Evolutionary conservation across 2,113 vertebrate genomes (phyloP), one percentile per base, ranked within the genome.

Genomic region (Candoia aspera): DNA sequence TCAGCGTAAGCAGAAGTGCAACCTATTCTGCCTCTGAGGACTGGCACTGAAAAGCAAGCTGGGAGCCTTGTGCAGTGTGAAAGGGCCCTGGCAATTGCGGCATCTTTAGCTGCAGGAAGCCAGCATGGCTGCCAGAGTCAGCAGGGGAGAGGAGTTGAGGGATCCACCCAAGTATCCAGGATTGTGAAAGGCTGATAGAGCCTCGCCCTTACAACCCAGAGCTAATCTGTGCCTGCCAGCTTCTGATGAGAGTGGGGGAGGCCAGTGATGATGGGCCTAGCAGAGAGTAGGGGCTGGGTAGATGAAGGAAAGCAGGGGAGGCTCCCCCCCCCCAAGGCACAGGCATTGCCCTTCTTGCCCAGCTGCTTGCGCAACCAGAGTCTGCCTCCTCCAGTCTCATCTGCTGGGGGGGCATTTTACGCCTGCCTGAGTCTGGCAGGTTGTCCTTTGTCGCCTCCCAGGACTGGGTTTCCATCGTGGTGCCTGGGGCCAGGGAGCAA

Each of bases 141-240:
- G 59, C 59, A 29, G 15, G 53, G 54, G 15, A 9, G 85, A 33
- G 6, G 0, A 0, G 13, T 0, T 4, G 2, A 0, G 62, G 84
- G 88, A 92, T 29, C 91, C 1, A 0, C 62, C 0, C 29, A 8
- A 3, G 62, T n/a, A 91, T 1, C 0, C 11, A 11, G 79, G 54
- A 42, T 3, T 26, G 90, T 93, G 91, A 91, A 91, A 5, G 60
- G 33, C 8, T 87, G 96, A 96, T 97, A 96, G 33, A 0, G 84
- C 8, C 3, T 46, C 10, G 19, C 0, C 59, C 54, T 29, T 86
- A 87, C 54, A 37, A 86, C 33, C 0, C 64, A 0, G 42, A 62
- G 93, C 92, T 96, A 95, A 95, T 11, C 42, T 57, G 0, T 53
- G 26, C 6, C 21, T 6, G 2, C 86, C 62, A 19, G 26, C n/a